A percentile compares a stretch with the other conserved stretches of the same genome.
These are phyloP conservation scores for Rafetus swinhoei DNA, from an alignment of 2,113 vertebrate genomes.

Conservation along the genomic window DNA sequence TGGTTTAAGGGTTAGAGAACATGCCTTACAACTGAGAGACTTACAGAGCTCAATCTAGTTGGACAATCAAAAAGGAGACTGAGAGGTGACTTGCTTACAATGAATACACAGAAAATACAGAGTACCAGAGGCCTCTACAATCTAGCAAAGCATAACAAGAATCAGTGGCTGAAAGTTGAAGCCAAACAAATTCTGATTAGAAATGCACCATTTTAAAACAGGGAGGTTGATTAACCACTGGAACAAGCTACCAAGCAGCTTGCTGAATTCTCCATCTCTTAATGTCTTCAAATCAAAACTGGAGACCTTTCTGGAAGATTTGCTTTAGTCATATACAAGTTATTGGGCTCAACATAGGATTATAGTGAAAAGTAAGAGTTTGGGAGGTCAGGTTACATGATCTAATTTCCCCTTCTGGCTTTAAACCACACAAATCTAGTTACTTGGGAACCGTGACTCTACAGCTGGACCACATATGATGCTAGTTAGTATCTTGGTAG, in stretches of 20 bases:
- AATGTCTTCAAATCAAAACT: not conserved
- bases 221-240: not conserved
- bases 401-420: not conserved
- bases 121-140: not conserved
- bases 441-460: rapidly evolving
- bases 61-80: not conserved
- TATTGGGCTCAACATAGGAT: not conserved
- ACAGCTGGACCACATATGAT: rapidly evolving
- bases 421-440: not conserved
- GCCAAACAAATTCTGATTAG: not conserved
- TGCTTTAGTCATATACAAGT: not conserved
- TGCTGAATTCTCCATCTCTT: not conserved
- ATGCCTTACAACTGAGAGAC: conserved; percentile 32
- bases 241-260: not conserved
- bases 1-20: not conserved
- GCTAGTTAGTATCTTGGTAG: not conserved
- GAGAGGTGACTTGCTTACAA: rapidly evolving
- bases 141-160: not conserved
- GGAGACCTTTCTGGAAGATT: not conserved
- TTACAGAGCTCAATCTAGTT: not conserved
- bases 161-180: not conserved
- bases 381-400: not conserved
- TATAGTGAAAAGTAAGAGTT: not conserved
- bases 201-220: not conserved
- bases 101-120: not conserved